phyloP scores from a whole-genome alignment of 2,888 invertebrate species.

The Poecilobothrus nobilitatus region DNA sequence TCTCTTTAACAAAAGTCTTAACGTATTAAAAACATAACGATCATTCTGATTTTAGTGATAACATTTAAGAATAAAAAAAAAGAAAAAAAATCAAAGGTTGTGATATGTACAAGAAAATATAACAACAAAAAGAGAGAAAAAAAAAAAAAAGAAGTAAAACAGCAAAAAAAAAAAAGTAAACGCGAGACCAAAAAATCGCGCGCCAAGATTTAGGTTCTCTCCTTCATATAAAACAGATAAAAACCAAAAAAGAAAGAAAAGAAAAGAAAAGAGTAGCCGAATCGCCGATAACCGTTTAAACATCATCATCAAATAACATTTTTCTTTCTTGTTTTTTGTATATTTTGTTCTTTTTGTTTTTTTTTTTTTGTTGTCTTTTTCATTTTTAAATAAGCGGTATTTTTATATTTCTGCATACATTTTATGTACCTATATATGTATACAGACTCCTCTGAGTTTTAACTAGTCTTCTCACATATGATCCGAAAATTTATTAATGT shows the following conservation, averaged over 20 bases:
- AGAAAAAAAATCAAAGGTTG: not conserved
- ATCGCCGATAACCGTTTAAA: not conserved
- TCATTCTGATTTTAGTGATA: not conserved
- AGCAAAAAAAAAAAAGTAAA: not conserved
- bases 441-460: too few relatives aligned
- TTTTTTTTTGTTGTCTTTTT: too few relatives aligned
- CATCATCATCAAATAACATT: not conserved
- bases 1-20: not conserved
- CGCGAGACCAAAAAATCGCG: not conserved
- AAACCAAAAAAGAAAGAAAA: too few relatives aligned
- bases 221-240: too few relatives aligned
- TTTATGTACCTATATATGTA: too few relatives aligned
- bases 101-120: too few relatives aligned
- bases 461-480: too few relatives aligned
- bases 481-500: too few relatives aligned
- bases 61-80: not conserved
- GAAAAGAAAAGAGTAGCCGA: not conserved
- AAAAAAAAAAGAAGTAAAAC: too few relatives aligned
- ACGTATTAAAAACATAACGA: constrained; percentile 3
- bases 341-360: too few relatives aligned
- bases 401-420: too few relatives aligned
- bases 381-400: too few relatives aligned
- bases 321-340: not conserved
- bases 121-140: not conserved
- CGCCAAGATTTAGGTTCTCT: not conserved